These are phyloP conservation scores for Rousettus leschenaultii DNA, from an alignment of 2,113 vertebrate species.

Conservation along the genomic window DNA sequence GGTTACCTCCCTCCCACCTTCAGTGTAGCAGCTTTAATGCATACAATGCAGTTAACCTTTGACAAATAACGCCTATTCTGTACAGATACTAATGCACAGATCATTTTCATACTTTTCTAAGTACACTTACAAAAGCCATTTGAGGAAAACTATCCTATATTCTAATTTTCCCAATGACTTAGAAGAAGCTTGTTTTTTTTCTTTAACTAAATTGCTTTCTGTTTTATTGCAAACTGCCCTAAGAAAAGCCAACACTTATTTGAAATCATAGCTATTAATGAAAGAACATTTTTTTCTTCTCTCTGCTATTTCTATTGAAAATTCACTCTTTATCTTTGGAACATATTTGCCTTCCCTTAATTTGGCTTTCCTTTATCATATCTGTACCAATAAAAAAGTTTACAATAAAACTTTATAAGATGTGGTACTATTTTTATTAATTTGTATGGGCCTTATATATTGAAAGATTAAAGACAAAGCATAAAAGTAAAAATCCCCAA, in stretches of 20 bases:
- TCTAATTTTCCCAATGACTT: not conserved
- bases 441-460: not conserved
- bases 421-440: not conserved
- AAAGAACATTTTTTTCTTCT: not conserved
- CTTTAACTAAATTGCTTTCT: not conserved
- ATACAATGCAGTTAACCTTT: not conserved
- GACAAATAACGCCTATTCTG: not conserved
- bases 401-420: not conserved
- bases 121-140: not conserved
- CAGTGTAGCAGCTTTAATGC: not conserved
- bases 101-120: not conserved
- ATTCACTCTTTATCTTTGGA: not conserved
- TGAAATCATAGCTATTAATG: not conserved
- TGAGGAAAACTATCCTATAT: not conserved
- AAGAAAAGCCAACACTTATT: not conserved
- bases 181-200: not conserved
- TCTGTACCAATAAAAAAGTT: not conserved
- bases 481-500: not conserved
- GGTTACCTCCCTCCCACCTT: rapidly evolving
- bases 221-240: not conserved
- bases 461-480: not conserved
- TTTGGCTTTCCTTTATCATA: not conserved
- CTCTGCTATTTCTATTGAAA: not conserved
- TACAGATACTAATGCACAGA: not conserved
- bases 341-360: not conserved